A percentile compares a stretch with the other conserved stretches of the same genome.
Evolutionary conservation across 2,113 vertebrate genomes (phyloP).

Genomic region (Phoxinus phoxinus): DNA sequence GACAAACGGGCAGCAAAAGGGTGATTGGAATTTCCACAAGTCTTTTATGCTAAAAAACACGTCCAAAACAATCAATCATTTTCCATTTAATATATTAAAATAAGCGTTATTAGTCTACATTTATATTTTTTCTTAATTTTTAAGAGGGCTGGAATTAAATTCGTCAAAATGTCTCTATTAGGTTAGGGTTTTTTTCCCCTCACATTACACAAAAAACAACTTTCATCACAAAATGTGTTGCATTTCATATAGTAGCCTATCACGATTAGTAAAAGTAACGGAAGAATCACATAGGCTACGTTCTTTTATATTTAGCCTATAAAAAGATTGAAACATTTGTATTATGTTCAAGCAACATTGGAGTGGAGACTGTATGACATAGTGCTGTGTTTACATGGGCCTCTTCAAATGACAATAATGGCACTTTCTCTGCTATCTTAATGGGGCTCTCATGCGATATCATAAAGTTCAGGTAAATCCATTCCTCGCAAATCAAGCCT

Average conservation of each 20-base stretch:
- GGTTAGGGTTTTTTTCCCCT: not conserved
- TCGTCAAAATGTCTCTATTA: not conserved
- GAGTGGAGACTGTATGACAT: not conserved
- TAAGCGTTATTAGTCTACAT: not conserved
- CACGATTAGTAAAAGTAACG: too few species aligned
- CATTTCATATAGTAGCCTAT: too few species aligned
- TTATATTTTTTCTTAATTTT: not conserved
- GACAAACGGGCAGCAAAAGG: slow-evolving; percentile 1
- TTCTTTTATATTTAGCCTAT: not conserved
- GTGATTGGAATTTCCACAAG: not conserved
- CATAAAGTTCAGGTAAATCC: slow-evolving; percentile 78
- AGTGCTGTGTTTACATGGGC: slow-evolving; percentile 64
- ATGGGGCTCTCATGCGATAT: slow-evolving; percentile 73
- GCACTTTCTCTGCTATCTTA: slow-evolving; percentile 73
- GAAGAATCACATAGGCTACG: too few species aligned
- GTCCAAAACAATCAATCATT: not conserved
- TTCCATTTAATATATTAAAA: not conserved
- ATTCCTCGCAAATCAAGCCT: slow-evolving; percentile 66
- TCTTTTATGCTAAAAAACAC: too few species aligned
- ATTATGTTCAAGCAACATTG: not conserved
- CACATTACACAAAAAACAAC: too few species aligned
- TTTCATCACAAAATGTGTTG: too few species aligned
- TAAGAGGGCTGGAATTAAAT: not conserved
- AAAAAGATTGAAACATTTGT: not conserved
- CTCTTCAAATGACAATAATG: slow-evolving; percentile 72